Conservation (phyloP, 2,797 vertebrate genomes). For the Crenuchus spilurus region DNA sequence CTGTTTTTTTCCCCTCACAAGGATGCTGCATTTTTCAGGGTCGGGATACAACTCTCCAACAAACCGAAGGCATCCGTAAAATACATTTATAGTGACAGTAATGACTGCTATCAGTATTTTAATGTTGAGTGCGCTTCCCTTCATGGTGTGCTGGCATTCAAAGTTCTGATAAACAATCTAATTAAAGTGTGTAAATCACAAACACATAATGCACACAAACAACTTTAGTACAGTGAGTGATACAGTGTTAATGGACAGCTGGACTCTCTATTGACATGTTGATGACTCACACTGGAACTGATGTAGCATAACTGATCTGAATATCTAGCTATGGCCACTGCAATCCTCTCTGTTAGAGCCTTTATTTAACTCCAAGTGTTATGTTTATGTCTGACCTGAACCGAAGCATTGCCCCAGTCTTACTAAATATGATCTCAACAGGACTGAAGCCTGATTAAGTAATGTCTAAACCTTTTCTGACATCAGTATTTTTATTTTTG, state of each 20-base stretch:
- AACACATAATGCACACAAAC: background rate
- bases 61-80: constrained; percentile 16
- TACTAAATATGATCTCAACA: too few species aligned
- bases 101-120: constrained; percentile 45
- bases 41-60: background rate
- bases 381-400: background rate
- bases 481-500: background rate
- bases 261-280: background rate
- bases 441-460: background rate
- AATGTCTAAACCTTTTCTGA: background rate
- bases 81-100: constrained; percentile 28
- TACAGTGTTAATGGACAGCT: background rate
- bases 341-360: background rate
- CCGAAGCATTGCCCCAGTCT: too few species aligned
- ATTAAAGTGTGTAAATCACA: constrained; percentile 37
- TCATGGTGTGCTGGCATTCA: constrained; percentile 36
- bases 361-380: background rate
- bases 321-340: background rate
- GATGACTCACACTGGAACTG: background rate
- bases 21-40: background rate
- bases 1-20: constrained; percentile 34
- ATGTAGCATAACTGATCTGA: background rate
- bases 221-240: background rate
- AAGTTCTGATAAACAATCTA: constrained; percentile 40
- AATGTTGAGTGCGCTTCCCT: constrained; percentile 18